Evolutionary conservation across 1,140 invertebrate genomes (phyloP).

Genomic region (Sycophaga agraensis): DNA sequence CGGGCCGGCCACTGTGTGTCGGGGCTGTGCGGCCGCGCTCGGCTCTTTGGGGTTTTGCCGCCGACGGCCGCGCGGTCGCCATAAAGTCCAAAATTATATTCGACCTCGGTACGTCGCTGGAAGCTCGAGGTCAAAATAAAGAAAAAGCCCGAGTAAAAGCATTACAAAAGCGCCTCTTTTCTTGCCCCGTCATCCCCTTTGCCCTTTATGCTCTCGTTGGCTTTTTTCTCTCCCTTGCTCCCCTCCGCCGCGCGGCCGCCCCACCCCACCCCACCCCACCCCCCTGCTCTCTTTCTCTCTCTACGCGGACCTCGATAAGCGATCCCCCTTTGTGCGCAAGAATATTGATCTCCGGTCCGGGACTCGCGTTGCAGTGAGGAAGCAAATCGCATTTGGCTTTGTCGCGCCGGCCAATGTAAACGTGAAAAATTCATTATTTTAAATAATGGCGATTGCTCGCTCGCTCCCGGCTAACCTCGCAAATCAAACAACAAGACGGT

Average conservation of each 20-base stretch:
- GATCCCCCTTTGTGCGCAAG: slow-evolving; percentile 34
- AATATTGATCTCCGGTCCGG: slow-evolving; percentile 35
- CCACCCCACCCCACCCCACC: background rate
- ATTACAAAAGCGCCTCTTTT: slow-evolving; percentile 1
- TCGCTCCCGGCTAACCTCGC: background rate
- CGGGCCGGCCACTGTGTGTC: too few relatives aligned
- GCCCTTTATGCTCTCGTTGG: slow-evolving; percentile 12
- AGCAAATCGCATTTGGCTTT: slow-evolving; percentile 32
- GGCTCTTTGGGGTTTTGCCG: too few relatives aligned
- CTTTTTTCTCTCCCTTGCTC: background rate
- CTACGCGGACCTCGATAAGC: slow-evolving; percentile 32
- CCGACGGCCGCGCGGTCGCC: too few relatives aligned
- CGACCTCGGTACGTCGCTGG: too few relatives aligned
- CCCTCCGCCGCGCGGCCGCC: background rate
- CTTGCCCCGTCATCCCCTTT: slow-evolving; percentile 29
- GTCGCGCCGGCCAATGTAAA: slow-evolving; percentile 8
- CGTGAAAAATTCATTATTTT: slow-evolving; percentile 23
- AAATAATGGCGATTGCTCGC: background rate
- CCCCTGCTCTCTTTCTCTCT: background rate
- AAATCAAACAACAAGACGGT: slow-evolving; percentile 5
- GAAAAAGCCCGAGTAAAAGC: background rate
- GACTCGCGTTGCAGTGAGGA: slow-evolving; percentile 25
- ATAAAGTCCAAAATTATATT: too few relatives aligned
- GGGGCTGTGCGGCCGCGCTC: too few relatives aligned
- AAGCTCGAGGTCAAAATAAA: too few relatives aligned